Evolutionary conservation across 2,113 vertebrate genomes (phyloP), one percentile per base, ranked within the genome.

Genomic region (Lophius piscatorius): DNA sequence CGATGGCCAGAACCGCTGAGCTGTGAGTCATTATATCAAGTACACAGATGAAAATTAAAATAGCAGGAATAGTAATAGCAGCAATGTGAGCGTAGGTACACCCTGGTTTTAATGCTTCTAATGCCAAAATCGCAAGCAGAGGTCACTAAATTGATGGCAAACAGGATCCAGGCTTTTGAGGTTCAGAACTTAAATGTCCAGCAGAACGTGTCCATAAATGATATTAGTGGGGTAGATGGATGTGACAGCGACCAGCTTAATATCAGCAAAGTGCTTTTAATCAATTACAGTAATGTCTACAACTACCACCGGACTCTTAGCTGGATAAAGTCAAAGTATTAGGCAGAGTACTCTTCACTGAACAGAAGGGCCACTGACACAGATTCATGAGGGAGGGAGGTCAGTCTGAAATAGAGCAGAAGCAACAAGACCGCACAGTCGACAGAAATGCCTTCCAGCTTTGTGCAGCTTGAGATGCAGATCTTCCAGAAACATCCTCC

Each of bases 351-450:
- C 20, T 62, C 22, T 48, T 34, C 35, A 57, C 60, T 49, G 61
- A 73, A 63, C 64, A 72, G 33, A 78, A 52, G 70, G 71, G 5
- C 47, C 56, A 63, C 64, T 89, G 82, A 83, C 84, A 82, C 66
- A 80, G 33, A 83, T 81, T 73, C 42, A 60, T 68, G 59, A 62
- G 61, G 54, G 81, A 85, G 86, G 71, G 56, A 84, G 78, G 85
- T 85, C 80, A 83, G 74, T 60, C 47, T 82, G 82, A 90, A 89
- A 55, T 85, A 73, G 84, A 88, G 85, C 85, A 89, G 88, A 91
- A 91, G 78, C 76, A 87, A 88, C 76, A 67, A 73, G 60, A 57
- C 31, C 56, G 40, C 16, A 38, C 52, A 46, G 57, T 29, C 47
- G 33, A 42, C 3, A 66, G 63, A 74, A 84, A 75, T 42, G 52